A percentile compares a stretch with the other conserved stretches of the same genome.
These are phyloP conservation scores for Chironomus striatipennis DNA, from an alignment of 1,140 invertebrate genomes.

Conservation along the genomic window DNA sequence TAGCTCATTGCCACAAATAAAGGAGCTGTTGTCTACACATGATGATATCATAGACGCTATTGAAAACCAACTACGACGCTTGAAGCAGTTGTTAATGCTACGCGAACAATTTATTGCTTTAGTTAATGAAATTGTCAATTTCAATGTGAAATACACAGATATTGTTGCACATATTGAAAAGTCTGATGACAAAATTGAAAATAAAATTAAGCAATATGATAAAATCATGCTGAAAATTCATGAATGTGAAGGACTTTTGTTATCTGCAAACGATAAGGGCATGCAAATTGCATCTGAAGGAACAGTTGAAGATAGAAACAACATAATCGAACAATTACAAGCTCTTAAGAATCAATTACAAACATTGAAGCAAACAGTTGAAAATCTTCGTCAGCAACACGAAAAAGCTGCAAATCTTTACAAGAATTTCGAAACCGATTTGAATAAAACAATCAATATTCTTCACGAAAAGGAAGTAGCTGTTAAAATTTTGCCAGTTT, in stretches of 20 bases:
- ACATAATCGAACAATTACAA: slow-evolving; percentile 78
- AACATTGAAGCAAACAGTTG: slow-evolving; percentile 67
- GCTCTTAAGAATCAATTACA: slow-evolving; percentile 76
- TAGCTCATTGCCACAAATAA: slow-evolving; percentile 60
- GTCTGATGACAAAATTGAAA: slow-evolving; percentile 65
- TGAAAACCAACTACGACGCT: slow-evolving; percentile 72
- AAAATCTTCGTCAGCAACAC: slow-evolving; percentile 76
- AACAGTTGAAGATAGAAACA: slow-evolving; percentile 73
- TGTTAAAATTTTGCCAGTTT: slow-evolving; percentile 69
- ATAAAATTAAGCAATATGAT: slow-evolving; percentile 83
- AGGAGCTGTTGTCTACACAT: slow-evolving; percentile 68
- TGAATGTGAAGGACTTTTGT: slow-evolving; percentile 78
- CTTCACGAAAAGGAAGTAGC: slow-evolving; percentile 74
- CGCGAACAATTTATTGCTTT: slow-evolving; percentile 80
- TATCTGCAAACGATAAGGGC: slow-evolving; percentile 80
- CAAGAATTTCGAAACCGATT: slow-evolving; percentile 65
- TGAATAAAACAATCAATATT: slow-evolving; percentile 75
- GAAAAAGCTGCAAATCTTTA: slow-evolving; percentile 80
- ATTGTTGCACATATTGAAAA: slow-evolving; percentile 77
- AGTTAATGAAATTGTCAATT: slow-evolving; percentile 76
- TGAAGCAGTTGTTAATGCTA: slow-evolving; percentile 65
- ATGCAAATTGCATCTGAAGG: slow-evolving; percentile 85
- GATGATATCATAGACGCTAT: slow-evolving; percentile 73
- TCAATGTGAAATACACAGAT: slow-evolving; percentile 79
- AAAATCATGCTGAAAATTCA: slow-evolving; percentile 76